Conservation (phyloP, 37 sponge, comb jelly and placozoan species). For the Sycon ciliatum region DNA sequence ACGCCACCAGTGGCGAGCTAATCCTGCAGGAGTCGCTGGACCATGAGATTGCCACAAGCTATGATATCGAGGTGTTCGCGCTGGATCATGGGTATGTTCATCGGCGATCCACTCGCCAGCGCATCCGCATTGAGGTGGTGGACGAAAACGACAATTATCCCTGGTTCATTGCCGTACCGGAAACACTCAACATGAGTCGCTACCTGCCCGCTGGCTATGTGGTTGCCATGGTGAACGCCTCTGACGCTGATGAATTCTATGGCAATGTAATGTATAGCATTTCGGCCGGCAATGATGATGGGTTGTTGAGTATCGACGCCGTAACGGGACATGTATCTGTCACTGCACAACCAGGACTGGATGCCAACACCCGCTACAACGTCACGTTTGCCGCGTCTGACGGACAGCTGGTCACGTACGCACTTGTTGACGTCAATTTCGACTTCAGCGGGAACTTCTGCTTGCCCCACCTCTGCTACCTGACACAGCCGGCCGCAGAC, state of each 20-base stretch:
- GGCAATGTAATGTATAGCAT: not conserved
- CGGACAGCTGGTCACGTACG: slow-evolving; percentile 25
- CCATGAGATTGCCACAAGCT: slow-evolving; percentile 16
- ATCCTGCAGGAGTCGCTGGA: slow-evolving; percentile 24
- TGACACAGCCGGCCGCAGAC: too few relatives aligned
- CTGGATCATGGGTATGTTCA: slow-evolving; percentile 49
- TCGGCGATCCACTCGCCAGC: slow-evolving; percentile 30
- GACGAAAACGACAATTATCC: too few relatives aligned
- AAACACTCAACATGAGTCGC: slow-evolving; percentile 11
- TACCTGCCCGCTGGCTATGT: slow-evolving; percentile 20
- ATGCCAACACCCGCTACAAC: not conserved
- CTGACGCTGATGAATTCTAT: not conserved
- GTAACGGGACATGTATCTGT: too few relatives aligned
- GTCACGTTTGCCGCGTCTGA: slow-evolving; percentile 36
- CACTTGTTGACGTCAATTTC: slow-evolving; percentile 22
- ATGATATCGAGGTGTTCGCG: slow-evolving; percentile 47
- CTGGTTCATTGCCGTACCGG: slow-evolving; percentile 21
- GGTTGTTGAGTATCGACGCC: slow-evolving; percentile 20
- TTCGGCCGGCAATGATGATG: not conserved
- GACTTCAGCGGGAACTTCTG: too few relatives aligned
- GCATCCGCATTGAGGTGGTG: too few relatives aligned
- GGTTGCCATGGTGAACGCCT: not conserved
- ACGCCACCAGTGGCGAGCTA: slow-evolving; percentile 39
- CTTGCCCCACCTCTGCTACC: too few relatives aligned
- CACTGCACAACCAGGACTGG: slow-evolving; percentile 27